These are phyloP conservation scores for Pristis pectinata DNA, from an alignment of 2,797 vertebrate species.

Conservation along the genomic window DNA sequence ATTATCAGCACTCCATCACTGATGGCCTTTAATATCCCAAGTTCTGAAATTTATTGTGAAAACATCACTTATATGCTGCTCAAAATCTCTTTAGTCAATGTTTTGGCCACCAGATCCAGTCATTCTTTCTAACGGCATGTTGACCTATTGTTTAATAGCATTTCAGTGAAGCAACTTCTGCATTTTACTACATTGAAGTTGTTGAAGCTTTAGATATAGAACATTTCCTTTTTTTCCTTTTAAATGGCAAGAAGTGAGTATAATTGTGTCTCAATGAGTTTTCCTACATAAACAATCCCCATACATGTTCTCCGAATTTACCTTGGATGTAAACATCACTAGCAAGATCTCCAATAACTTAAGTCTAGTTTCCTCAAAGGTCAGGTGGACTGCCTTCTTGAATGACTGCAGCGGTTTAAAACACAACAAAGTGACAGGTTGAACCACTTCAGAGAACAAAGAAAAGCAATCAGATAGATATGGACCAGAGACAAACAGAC, in stretches of 20 bases:
- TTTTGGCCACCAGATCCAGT: not conserved
- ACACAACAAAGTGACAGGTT: not conserved
- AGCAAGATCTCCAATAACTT: no score
- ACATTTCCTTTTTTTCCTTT: no score
- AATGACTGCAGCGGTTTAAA: not conserved
- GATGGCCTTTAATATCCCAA: not conserved
- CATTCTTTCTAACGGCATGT: not conserved
- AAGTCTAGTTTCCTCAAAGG: no score
- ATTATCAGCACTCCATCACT: not conserved
- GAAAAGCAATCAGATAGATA: not conserved
- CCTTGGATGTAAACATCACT: no score
- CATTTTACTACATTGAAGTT: not conserved
- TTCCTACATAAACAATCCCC: no score
- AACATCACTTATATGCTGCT: not conserved
- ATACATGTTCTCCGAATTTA: no score
- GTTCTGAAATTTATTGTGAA: not conserved
- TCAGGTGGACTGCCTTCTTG: not conserved
- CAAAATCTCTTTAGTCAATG: not conserved
- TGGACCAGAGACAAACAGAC: not conserved
- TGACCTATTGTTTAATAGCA: no score
- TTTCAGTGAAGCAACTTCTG: not conserved
- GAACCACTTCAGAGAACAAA: not conserved
- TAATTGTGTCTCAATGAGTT: no score
- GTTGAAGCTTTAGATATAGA: no score
- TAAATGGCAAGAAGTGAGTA: no score